A percentile compares a stretch with the other conserved stretches of the same genome.
Evolutionary conservation across 2,113 vertebrate genomes (phyloP).

Genomic region (Poeciliopsis retropinna): DNA sequence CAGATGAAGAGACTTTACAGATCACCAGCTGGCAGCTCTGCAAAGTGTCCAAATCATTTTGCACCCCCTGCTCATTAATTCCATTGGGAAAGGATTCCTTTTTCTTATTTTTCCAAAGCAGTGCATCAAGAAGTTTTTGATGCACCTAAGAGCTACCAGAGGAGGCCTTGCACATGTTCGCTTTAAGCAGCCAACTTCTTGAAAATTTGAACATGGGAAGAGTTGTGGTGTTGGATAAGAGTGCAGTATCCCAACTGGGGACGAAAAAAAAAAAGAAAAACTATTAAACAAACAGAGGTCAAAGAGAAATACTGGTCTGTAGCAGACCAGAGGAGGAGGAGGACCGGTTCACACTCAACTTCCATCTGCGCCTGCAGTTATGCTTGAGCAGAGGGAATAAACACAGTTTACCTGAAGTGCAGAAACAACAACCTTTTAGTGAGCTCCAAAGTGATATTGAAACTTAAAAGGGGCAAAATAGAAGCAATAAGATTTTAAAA

Average conservation of each 20-base stretch:
- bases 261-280: neutral
- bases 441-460: neutral
- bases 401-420: neutral
- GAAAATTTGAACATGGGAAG: neutral
- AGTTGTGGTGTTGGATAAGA: neutral
- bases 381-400: neutral
- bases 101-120: neutral
- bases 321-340: constrained; percentile 21
- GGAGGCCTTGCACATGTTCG: neutral
- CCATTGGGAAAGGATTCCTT: neutral
- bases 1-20: constrained; percentile 11
- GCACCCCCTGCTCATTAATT: constrained; percentile 11
- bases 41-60: neutral
- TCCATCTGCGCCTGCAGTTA: constrained; percentile 13
- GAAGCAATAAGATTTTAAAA: neutral
- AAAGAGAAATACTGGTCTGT: neutral
- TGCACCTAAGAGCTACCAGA: constrained; percentile 1
- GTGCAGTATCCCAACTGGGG: neutral
- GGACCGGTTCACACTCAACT: neutral
- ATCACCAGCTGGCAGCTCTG: constrained; percentile 6
- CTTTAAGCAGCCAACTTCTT: neutral
- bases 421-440: neutral
- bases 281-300: neutral
- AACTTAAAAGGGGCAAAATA: neutral
- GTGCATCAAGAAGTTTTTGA: neutral